Percentiles rank a stretch among this genome's conserved stretches.
These are phyloP conservation scores for Acanthosepion esculentum DNA, from an alignment of 2,888 invertebrate genomes.

Conservation along the genomic window DNA sequence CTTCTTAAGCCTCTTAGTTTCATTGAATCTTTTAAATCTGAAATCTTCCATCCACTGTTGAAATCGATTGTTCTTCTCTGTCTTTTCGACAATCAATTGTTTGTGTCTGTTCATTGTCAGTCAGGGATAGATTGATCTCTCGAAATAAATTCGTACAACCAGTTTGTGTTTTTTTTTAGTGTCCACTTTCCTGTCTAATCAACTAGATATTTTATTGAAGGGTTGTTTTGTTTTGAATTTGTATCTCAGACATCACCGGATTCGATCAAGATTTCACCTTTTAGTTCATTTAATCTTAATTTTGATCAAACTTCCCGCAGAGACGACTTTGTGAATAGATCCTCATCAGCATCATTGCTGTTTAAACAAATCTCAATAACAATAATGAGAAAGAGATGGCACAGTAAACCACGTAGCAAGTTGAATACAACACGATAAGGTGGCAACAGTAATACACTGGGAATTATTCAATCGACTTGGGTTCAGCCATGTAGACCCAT, in stretches of 20 bases:
- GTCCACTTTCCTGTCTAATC: background rate
- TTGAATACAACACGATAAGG: too few species aligned
- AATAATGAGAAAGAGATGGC: too few species aligned
- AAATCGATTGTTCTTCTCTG: background rate
- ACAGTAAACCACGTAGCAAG: too few species aligned
- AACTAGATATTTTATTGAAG: background rate
- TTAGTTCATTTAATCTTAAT: background rate
- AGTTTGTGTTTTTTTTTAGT: background rate
- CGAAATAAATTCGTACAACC: background rate
- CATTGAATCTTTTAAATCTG: background rate
- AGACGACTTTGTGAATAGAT: too few species aligned
- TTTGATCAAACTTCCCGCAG: background rate
- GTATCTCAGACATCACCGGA: background rate
- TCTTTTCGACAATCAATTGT: background rate
- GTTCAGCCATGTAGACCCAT: too few species aligned
- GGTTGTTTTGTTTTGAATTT: background rate
- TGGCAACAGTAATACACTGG: too few species aligned
- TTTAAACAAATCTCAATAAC: too few species aligned
- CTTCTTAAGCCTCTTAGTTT: background rate
- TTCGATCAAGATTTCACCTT: background rate
- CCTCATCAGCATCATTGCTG: too few species aligned
- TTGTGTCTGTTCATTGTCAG: background rate
- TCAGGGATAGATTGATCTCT: background rate
- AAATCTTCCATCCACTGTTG: background rate
- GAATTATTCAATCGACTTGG: too few species aligned